Conservation (phyloP, 2,797 vertebrate genomes). For the Microctenopoma steveboyesi region DNA sequence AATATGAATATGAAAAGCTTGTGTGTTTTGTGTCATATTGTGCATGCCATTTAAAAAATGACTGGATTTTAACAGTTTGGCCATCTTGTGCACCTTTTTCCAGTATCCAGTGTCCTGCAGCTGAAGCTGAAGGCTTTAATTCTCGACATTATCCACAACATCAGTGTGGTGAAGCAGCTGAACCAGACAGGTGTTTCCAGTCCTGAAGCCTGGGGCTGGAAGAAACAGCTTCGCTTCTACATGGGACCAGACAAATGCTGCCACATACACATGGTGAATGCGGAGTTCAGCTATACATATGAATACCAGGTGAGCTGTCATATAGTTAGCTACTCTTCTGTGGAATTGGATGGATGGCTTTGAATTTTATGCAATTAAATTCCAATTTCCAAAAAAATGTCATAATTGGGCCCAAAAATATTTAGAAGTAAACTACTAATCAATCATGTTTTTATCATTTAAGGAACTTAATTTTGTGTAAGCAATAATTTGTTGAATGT, state of each 20-base stretch:
- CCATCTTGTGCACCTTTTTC: constrained; percentile 6
- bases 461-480: too few relatives aligned
- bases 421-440: too few relatives aligned
- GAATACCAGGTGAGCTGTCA: constrained; percentile 91
- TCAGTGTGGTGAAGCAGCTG: constrained; percentile 92
- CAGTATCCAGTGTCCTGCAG: constrained; percentile 89
- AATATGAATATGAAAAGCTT: background rate
- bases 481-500: too few relatives aligned
- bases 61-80: background rate
- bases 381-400: too few relatives aligned
- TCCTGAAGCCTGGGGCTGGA: constrained; percentile 92
- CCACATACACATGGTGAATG: constrained; percentile 93
- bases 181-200: constrained; percentile 83
- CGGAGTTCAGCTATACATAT: constrained; percentile 93
- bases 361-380: too few relatives aligned
- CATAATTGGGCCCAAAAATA: too few relatives aligned
- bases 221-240: constrained; percentile 94
- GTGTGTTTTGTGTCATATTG: background rate
- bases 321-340: background rate
- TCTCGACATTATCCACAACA: constrained; percentile 96
- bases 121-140: constrained; percentile 95
- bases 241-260: constrained; percentile 88
- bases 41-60: background rate
- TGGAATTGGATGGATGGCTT: background rate
- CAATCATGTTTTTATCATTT: too few relatives aligned